Evolutionary conservation across 2,797 vertebrate species (phyloP).

Genomic region (Distichodus sexfasciatus): DNA sequence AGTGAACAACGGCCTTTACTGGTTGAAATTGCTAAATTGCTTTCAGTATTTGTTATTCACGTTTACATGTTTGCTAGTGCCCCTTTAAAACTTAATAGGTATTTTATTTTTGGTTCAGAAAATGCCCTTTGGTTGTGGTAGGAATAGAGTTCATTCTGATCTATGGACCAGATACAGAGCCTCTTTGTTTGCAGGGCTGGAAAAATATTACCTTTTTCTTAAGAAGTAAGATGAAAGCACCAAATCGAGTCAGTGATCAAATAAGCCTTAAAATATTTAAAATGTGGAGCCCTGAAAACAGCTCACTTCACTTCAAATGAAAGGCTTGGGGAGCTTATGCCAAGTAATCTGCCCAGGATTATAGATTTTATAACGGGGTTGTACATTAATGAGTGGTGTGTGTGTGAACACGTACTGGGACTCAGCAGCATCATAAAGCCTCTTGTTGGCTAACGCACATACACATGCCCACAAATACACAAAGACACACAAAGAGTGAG

Average conservation of each 20-base stretch:
- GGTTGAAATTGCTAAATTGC: too few relatives aligned
- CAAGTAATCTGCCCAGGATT: conserved; percentile 33
- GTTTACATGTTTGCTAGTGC: too few relatives aligned
- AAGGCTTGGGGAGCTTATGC: conserved; percentile 7
- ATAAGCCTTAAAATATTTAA: conserved; percentile 40
- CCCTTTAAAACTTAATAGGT: too few relatives aligned
- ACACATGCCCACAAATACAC: neutral
- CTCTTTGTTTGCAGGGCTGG: conserved; percentile 9
- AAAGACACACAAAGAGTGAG: neutral
- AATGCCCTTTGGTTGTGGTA: neutral
- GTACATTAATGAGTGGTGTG: conserved; percentile 32
- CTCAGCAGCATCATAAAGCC: conserved; percentile 22
- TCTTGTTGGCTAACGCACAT: conserved; percentile 1
- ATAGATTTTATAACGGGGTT: conserved; percentile 31
- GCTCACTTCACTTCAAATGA: conserved; percentile 32
- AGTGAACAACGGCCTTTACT: too few relatives aligned
- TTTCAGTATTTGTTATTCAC: too few relatives aligned
- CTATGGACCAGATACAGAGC: neutral
- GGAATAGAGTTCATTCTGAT: neutral
- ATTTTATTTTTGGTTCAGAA: neutral
- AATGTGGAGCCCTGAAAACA: conserved; percentile 25
- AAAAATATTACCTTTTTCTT: conserved; percentile 14
- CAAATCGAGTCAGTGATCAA: conserved; percentile 21
- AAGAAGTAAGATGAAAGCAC: conserved; percentile 26
- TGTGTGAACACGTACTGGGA: conserved; percentile 8